A percentile compares a stretch with the other conserved stretches of the same genome.
Conservation (phyloP, 53 echinoderm and acorn worm genomes). For the Patiria pectinifera region DNA sequence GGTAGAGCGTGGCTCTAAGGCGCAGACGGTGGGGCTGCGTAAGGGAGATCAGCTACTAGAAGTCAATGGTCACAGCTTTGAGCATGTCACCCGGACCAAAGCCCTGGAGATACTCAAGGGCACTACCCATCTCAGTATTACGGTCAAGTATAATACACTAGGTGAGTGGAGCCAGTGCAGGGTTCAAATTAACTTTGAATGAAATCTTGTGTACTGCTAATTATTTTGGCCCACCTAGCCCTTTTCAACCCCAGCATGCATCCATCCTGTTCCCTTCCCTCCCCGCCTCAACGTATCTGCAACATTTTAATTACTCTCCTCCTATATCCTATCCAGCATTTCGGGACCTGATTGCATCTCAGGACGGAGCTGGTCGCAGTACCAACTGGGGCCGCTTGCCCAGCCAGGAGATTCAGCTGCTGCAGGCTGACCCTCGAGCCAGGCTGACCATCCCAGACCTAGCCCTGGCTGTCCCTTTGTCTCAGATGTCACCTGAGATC, state of each 20-base stretch:
- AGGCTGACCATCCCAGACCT: conserved; percentile 90
- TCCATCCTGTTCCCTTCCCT: neutral
- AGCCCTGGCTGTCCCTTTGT: conserved; percentile 62
- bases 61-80: conserved; percentile 99
- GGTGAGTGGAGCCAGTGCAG: conserved; percentile 63
- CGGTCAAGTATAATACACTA: conserved; percentile 96
- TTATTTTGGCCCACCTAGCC: too few relatives aligned
- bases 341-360: conserved; percentile 93
- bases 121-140: conserved; percentile 99
- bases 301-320: neutral
- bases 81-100: conserved; percentile 87
- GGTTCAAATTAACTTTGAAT: neutral
- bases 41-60: conserved; percentile 97
- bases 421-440: conserved; percentile 95
- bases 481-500: conserved; percentile 88
- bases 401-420: conserved; percentile 92
- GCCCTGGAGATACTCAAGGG: conserved; percentile 96
- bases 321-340: conserved; percentile 70
- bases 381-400: conserved; percentile 84
- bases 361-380: conserved; percentile 74
- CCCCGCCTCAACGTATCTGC: neutral
- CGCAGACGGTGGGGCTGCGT: conserved; percentile 91
- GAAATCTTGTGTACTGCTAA: too few relatives aligned
- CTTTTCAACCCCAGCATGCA: too few relatives aligned
- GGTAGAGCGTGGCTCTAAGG: conserved; percentile 98